A percentile compares a stretch with the other conserved stretches of the same genome.
These are phyloP conservation scores for Coreius guichenoti DNA, from an alignment of 2,797 vertebrate species.

Conservation along the genomic window DNA sequence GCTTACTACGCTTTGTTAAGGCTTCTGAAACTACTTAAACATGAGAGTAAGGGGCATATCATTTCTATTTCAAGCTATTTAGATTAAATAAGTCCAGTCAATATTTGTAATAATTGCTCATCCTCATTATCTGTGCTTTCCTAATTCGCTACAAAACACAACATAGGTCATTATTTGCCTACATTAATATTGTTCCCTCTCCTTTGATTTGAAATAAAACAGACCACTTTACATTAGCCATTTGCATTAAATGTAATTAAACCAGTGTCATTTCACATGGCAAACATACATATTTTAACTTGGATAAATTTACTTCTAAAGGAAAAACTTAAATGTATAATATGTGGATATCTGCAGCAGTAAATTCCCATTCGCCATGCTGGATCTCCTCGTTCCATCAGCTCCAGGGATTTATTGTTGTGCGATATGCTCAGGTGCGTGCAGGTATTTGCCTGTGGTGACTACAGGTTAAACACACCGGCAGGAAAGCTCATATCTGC, in stretches of 20 bases:
- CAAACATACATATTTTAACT: no score
- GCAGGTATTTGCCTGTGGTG: conserved; percentile 32
- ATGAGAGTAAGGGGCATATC: background rate
- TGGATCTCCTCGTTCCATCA: conserved; percentile 8
- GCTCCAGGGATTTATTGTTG: conserved; percentile 15
- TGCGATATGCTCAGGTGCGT: conserved; percentile 6
- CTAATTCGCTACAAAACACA: background rate
- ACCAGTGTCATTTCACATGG: background rate
- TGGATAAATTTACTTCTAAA: background rate
- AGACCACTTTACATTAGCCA: background rate
- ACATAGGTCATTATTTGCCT: background rate
- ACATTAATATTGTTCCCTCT: background rate
- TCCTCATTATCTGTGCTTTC: background rate
- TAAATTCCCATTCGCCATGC: background rate
- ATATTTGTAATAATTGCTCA: no score
- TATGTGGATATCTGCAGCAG: background rate
- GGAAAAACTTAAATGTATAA: background rate
- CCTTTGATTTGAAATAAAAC: background rate
- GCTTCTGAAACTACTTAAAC: background rate
- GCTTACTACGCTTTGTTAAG: no score
- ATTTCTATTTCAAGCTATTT: background rate
- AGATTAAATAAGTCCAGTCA: background rate
- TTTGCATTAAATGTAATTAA: background rate
- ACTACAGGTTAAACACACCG: background rate
- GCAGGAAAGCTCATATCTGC: conserved; percentile 21